A percentile compares a stretch with the other conserved stretches of the same genome.
phyloP scores from a whole-genome alignment of 2,113 vertebrate genomes.

The Varanus komodoensis region DNA sequence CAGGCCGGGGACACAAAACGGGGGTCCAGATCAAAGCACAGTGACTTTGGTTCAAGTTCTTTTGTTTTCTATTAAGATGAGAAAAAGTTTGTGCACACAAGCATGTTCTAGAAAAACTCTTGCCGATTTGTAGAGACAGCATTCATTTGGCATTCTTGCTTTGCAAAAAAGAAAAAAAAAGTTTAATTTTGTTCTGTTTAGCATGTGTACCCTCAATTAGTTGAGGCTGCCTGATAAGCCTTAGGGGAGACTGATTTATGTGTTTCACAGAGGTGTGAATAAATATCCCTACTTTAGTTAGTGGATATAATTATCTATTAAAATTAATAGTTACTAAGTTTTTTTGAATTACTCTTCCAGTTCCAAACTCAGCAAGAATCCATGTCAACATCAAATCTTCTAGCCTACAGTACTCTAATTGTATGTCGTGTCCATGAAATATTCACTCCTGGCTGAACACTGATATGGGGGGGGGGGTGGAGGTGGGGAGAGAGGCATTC shows the following conservation, averaged over 20 bases:
- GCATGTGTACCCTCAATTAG: background rate
- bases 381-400: background rate
- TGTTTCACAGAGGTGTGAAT: background rate
- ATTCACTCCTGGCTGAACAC: background rate
- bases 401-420: background rate
- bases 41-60: too few species aligned
- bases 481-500: background rate
- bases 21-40: too few species aligned
- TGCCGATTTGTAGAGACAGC: conserved; percentile 38
- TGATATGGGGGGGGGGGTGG: background rate
- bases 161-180: too few species aligned
- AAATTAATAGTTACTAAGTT: background rate
- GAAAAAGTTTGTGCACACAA: too few species aligned
- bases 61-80: too few species aligned
- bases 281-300: background rate
- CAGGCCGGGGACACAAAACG: too few species aligned
- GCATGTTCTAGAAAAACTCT: background rate
- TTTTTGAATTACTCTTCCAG: background rate
- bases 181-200: background rate
- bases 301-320: conserved; percentile 6
- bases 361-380: background rate
- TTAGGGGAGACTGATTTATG: background rate
- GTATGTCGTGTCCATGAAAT: background rate
- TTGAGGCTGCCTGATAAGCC: background rate
- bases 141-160: background rate